Percentiles rank a stretch among this genome's conserved stretches.
phyloP scores from a whole-genome alignment of 2,888 invertebrate genomes.

The Drosophila putrida region DNA sequence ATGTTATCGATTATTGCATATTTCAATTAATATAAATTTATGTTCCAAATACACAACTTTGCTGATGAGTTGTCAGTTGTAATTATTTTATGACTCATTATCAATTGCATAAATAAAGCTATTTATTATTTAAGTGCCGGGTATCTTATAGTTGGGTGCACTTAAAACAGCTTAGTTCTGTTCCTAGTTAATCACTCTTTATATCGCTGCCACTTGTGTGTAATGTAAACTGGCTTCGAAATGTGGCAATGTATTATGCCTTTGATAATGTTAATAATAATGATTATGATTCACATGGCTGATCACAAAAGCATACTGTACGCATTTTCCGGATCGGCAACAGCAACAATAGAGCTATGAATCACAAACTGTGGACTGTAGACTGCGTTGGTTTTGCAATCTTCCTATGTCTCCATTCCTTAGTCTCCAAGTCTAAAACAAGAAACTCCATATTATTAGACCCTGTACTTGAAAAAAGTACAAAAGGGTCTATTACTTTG shows the following conservation, averaged over 20 bases:
- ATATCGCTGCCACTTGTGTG: constrained; percentile 1
- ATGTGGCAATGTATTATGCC: background rate
- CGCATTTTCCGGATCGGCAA: background rate
- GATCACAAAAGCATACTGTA: constrained; percentile 21
- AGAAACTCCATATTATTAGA: constrained; percentile 5
- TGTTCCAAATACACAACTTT: too few relatives aligned
- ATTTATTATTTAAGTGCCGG: too few relatives aligned
- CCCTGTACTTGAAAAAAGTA: too few relatives aligned
- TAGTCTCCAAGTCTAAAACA: constrained; percentile 8
- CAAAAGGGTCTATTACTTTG: too few relatives aligned
- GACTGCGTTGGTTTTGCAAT: background rate
- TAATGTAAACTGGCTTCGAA: background rate
- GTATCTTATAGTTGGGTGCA: too few relatives aligned
- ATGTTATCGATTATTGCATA: too few relatives aligned
- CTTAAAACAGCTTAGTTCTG: background rate
- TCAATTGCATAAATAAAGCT: too few relatives aligned
- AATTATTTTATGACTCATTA: too few relatives aligned
- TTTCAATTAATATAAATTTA: too few relatives aligned
- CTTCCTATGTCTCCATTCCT: constrained; percentile 3
- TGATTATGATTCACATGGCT: constrained; percentile 33
- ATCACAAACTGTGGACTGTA: constrained; percentile 15
- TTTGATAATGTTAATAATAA: constrained; percentile 18
- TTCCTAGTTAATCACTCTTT: background rate
- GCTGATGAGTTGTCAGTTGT: too few relatives aligned
- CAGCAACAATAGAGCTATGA: constrained; percentile 30